Conservation (phyloP, 2,797 vertebrate genomes). For the Nasua narica region DNA sequence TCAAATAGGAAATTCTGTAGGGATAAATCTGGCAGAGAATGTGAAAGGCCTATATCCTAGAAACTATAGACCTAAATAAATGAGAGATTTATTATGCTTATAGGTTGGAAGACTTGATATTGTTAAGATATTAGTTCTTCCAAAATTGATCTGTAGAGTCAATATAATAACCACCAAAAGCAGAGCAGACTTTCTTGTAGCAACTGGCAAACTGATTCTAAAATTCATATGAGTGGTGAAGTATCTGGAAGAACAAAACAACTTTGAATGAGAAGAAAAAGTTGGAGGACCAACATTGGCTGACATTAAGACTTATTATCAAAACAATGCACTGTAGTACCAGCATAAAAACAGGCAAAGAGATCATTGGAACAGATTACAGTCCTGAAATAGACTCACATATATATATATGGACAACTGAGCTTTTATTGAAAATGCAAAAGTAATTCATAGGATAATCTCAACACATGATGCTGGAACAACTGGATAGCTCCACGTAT, state of each 20-base stretch:
- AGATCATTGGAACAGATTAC: neutral
- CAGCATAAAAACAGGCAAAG: neutral
- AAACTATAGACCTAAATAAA: neutral
- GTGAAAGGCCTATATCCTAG: neutral
- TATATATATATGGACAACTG: neutral
- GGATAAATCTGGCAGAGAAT: neutral
- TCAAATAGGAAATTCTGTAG: neutral
- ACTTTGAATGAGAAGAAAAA: neutral
- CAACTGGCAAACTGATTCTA: neutral
- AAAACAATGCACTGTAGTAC: neutral
- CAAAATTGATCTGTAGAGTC: neutral
- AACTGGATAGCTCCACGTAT: neutral
- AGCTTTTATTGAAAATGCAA: neutral
- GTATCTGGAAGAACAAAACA: neutral
- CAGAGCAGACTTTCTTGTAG: neutral
- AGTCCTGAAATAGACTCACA: neutral
- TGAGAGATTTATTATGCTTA: neutral
- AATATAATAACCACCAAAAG: neutral
- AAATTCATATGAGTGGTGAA: neutral
- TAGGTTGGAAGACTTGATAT: neutral
- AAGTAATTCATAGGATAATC: neutral
- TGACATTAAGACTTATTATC: neutral
- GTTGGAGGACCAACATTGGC: neutral
- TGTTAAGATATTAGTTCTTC: neutral
- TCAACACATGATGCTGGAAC: neutral